Conservation (phyloP, 30 jellyfish, hydroid and myxozoan species). For the Nemopilema nomurai region DNA sequence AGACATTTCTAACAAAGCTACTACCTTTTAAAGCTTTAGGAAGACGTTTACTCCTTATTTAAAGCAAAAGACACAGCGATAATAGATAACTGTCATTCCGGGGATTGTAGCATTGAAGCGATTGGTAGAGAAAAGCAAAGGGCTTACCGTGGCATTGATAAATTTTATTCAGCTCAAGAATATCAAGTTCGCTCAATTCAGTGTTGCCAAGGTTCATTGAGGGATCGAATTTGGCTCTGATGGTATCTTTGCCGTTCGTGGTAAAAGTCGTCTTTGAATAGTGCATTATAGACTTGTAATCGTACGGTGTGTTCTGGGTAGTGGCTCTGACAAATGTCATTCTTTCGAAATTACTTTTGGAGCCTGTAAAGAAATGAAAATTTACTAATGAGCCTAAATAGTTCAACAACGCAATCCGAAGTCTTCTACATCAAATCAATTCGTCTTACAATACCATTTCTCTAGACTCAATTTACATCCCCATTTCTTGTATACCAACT, state of each 20-base stretch:
- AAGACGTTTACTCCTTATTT: background rate
- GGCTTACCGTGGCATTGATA: constrained; percentile 84
- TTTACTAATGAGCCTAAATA: too few relatives aligned
- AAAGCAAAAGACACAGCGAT: background rate
- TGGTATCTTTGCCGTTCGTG: constrained; percentile 58
- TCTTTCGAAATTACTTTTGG: constrained; percentile 54
- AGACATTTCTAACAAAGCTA: too few relatives aligned
- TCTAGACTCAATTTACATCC: too few relatives aligned
- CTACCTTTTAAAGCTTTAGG: too few relatives aligned
- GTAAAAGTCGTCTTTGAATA: constrained; percentile 68
- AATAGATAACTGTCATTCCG: background rate
- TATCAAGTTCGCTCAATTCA: constrained; percentile 61
- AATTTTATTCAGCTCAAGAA: constrained; percentile 66
- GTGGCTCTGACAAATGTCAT: constrained; percentile 13
- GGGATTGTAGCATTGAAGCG: too few relatives aligned
- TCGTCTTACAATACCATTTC: too few relatives aligned
- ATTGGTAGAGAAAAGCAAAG: background rate
- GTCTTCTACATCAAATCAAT: too few relatives aligned
- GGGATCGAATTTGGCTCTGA: constrained; percentile 73
- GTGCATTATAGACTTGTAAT: constrained; percentile 81
- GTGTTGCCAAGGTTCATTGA: constrained; percentile 64
- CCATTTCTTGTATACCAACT: too few relatives aligned
- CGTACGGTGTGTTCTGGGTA: constrained; percentile 74
- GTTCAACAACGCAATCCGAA: too few relatives aligned
- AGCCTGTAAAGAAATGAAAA: constrained; percentile 14